A percentile compares a stretch with the other conserved stretches of the same genome.
Evolutionary conservation across 2,113 vertebrate species (phyloP).

Genomic region (Lutjanus erythropterus): DNA sequence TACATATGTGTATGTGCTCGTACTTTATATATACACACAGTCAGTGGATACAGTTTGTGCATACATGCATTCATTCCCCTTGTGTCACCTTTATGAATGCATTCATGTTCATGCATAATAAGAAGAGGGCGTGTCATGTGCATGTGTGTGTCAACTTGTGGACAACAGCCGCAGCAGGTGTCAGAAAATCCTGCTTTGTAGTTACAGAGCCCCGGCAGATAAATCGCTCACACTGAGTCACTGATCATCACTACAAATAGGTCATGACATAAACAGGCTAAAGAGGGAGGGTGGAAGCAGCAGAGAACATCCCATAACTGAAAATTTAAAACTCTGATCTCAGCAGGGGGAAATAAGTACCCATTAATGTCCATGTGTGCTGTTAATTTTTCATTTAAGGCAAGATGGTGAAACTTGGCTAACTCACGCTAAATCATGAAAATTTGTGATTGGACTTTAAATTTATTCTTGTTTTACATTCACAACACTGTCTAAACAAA

Average conservation of each 20-base stretch:
- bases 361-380: background rate
- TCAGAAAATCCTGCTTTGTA: slow-evolving; percentile 57
- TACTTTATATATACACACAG: background rate
- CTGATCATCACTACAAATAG: slow-evolving; percentile 67
- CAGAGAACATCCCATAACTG: slow-evolving; percentile 9
- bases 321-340: slow-evolving; percentile 28
- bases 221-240: slow-evolving; percentile 44
- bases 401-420: background rate
- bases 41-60: background rate
- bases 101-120: slow-evolving; percentile 22
- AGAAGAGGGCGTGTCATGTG: background rate
- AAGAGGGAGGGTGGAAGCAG: slow-evolving; percentile 11
- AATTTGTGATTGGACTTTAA: background rate
- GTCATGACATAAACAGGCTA: slow-evolving; percentile 67
- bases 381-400: slow-evolving; percentile 8
- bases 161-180: slow-evolving; percentile 52
- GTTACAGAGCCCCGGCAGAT: slow-evolving; percentile 40
- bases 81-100: slow-evolving; percentile 8
- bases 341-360: slow-evolving; percentile 18
- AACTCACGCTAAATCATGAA: background rate
- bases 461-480: background rate
- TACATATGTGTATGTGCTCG: background rate
- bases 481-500: background rate
- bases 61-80: slow-evolving; percentile 19
- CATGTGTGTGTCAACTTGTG: slow-evolving; percentile 17